Percentiles rank a stretch among this genome's conserved stretches.
Conservation (phyloP, 30 jellyfish, hydroid and myxozoan genomes). For the Cassiopea xamachana region DNA sequence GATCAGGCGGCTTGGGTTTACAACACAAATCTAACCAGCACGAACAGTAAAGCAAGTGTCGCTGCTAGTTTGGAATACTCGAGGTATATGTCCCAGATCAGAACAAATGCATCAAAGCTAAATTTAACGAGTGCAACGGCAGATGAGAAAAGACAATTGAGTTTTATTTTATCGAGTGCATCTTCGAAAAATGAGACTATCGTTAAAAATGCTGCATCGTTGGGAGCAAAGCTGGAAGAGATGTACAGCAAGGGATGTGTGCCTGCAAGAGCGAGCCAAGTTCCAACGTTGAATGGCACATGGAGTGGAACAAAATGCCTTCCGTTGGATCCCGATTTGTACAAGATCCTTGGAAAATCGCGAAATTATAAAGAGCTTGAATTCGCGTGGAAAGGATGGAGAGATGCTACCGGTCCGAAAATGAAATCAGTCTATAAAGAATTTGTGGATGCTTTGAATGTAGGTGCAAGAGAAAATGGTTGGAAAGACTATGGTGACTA, state of each 20-base stretch:
- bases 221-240: conserved; percentile 69
- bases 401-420: conserved; percentile 87
- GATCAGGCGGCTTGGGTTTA: conserved; percentile 73
- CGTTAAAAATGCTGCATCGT: conserved; percentile 36
- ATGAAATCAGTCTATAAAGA: conserved; percentile 67
- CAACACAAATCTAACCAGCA: conserved; percentile 82
- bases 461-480: conserved; percentile 87
- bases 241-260: conserved; percentile 87
- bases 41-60: conserved; percentile 73
- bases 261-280: conserved; percentile 62
- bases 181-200: conserved; percentile 53
- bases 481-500: conserved; percentile 92
- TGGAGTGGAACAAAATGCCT: conserved; percentile 65
- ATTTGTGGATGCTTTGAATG: conserved; percentile 68
- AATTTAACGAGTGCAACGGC: conserved; percentile 34
- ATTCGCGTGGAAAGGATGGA: conserved; percentile 97
- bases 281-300: conserved; percentile 59
- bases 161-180: conserved; percentile 64
- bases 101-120: conserved; percentile 72
- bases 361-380: conserved; percentile 72
- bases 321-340: conserved; percentile 74
- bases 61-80: conserved; percentile 68
- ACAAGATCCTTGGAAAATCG: conserved; percentile 68
- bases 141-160: conserved; percentile 77
- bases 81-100: conserved; percentile 27